A percentile compares a stretch with the other conserved stretches of the same genome.
Conservation (phyloP, 2,113 vertebrate genomes). For the Ptilorrhoa leucosticta region DNA sequence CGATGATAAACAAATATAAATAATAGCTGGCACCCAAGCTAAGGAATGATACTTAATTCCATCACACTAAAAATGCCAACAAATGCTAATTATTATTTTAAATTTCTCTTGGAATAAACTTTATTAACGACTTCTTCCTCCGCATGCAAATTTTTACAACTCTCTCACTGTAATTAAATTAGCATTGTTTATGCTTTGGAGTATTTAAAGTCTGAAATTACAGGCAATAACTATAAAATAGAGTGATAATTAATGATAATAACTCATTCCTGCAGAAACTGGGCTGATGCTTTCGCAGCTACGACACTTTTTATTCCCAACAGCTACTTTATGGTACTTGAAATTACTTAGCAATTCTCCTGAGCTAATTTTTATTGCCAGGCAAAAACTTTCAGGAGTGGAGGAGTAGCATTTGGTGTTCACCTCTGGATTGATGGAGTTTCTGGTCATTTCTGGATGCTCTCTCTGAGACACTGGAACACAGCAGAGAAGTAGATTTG, state of each 20-base stretch:
- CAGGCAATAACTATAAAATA: constrained; percentile 73
- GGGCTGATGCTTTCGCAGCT: constrained; percentile 44
- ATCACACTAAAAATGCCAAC: not conserved
- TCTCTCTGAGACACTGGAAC: not conserved
- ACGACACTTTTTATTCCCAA: constrained; percentile 69
- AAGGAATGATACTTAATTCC: not conserved
- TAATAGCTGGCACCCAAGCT: not conserved
- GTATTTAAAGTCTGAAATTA: constrained; percentile 76
- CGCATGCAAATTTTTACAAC: constrained; percentile 40
- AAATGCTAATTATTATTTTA: constrained; percentile 50
- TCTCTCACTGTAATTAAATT: constrained; percentile 68
- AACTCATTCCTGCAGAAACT: constrained; percentile 66
- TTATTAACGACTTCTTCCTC: constrained; percentile 58
- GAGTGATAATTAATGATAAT: constrained; percentile 75
- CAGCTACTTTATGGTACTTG: constrained; percentile 64
- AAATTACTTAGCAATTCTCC: constrained; percentile 60
- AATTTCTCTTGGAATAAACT: constrained; percentile 57
- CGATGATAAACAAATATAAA: not conserved
- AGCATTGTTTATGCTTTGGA: constrained; percentile 70
- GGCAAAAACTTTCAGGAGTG: constrained; percentile 37
- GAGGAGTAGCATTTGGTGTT: not conserved
- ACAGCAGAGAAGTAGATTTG: not conserved
- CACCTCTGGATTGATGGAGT: not conserved
- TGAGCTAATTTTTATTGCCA: constrained; percentile 52
- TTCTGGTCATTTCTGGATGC: not conserved